Base-by-base conservation (phyloP, 2,113 vertebrate species). In the Corythoichthys intestinalis region DNA sequence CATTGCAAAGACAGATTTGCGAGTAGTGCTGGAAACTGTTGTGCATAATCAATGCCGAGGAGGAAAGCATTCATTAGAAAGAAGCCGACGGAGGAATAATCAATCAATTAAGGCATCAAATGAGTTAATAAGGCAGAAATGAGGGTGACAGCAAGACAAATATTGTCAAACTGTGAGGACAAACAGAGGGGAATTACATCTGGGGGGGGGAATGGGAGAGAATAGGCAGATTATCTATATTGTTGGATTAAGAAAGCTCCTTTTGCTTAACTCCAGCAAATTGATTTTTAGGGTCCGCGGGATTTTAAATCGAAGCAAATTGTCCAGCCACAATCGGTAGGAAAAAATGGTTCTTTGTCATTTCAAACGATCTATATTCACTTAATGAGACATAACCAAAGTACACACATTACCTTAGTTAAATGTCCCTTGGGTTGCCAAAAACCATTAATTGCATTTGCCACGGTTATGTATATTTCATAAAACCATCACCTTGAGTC, bases 91-190 rank as follows among this genome's bases (percentile, higher is more conserved):
- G 87, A 80, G 82, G 83, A 87, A 92, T 90, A 73, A 90, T 90
- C 90, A 84, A 86, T 85, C 80, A 90, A 89, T 92, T 86, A 90
- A 88, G 82, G 84, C 76, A 75, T 86, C 77, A 68, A 91, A 91
- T 83, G 79, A 35, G 74, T 79, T 83, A 75, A 52, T 78, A 82
- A 81, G 77, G 77, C 74, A 77, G 63, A 88, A 87, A 82, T 63
- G 69, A 75, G 61, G 70, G 78, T 61, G 66, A 77, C 70, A 20
- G 72, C 53, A 39, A 79, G 72, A 79, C 65, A 81, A 74, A 76
- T 81, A 82, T 88, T 84, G 81, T 86, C 86, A 86, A 73, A 77
- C 73, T 72, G 64, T 41, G 73, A 83, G 71, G 73, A 86, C 83
- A 83, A 73, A 78, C 79, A 65, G 77, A 20, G 72, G 65, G 69